phyloP scores from a whole-genome alignment of 2,113 vertebrate genomes.

The Phocoena phocoena region DNA sequence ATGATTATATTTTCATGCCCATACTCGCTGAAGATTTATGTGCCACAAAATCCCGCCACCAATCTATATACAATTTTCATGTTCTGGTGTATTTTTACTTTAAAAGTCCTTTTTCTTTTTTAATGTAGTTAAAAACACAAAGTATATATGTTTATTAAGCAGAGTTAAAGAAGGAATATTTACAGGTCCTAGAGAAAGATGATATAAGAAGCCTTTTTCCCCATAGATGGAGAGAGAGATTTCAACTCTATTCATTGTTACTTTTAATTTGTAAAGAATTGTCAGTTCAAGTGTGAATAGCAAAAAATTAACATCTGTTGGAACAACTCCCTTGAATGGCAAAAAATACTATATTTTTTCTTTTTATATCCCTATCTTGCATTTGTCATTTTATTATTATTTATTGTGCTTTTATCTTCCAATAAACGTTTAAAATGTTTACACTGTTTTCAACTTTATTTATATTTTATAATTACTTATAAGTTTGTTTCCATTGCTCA shows the following conservation, averaged over 20 bases:
- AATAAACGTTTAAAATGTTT: slow-evolving; percentile 55
- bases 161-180: slow-evolving; percentile 37
- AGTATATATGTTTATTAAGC: not conserved
- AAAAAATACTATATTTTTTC: not conserved
- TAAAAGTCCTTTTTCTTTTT: not conserved
- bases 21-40: slow-evolving; percentile 6
- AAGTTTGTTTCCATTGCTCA: slow-evolving; percentile 3
- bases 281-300: not conserved
- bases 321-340: not conserved
- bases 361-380: not conserved
- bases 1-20: not conserved
- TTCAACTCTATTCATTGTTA: not conserved
- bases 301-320: not conserved
- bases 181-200: not conserved
- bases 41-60: not conserved
- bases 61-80: not conserved
- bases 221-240: not conserved
- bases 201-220: not conserved
- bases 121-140: not conserved
- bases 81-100: not conserved
- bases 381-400: slow-evolving; percentile 16
- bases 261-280: slow-evolving; percentile 17
- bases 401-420: slow-evolving; percentile 16
- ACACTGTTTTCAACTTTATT: slow-evolving; percentile 36
- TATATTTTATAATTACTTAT: slow-evolving; percentile 14